Percentiles rank a stretch among this genome's conserved stretches.
Evolutionary conservation across 2,797 vertebrate species (phyloP).

Genomic region (Anguilla marmorata): DNA sequence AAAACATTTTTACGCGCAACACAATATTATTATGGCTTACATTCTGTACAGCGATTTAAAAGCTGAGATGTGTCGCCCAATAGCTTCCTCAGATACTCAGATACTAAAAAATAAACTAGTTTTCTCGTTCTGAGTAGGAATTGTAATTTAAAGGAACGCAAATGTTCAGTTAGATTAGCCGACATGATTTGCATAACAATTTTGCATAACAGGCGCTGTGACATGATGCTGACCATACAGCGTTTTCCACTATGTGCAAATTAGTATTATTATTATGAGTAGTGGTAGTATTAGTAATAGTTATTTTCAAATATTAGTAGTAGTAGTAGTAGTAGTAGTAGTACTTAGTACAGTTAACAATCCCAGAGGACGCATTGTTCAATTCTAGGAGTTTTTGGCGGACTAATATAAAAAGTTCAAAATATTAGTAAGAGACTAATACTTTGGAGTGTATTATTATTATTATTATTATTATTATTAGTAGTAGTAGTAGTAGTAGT

Average conservation of each 20-base stretch:
- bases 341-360: background rate
- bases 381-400: background rate
- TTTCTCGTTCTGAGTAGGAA: background rate
- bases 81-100: background rate
- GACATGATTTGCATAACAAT: background rate
- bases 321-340: too few relatives aligned
- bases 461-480: too few relatives aligned
- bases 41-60: background rate
- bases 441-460: background rate
- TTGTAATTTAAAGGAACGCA: background rate
- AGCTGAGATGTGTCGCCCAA: background rate
- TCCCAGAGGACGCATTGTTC: background rate
- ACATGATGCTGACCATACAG: slow-evolving; percentile 25
- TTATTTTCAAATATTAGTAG: too few relatives aligned
- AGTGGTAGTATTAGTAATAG: background rate
- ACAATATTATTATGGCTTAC: background rate
- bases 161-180: background rate
- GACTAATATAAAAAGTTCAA: background rate
- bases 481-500: too few relatives aligned
- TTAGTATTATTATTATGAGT: background rate
- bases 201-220: slow-evolving; percentile 23
- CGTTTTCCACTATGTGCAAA: background rate
- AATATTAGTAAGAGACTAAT: background rate
- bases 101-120: background rate
- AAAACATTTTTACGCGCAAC: background rate